phyloP scores from a whole-genome alignment of 2,113 vertebrate species.

The Equus przewalskii region DNA sequence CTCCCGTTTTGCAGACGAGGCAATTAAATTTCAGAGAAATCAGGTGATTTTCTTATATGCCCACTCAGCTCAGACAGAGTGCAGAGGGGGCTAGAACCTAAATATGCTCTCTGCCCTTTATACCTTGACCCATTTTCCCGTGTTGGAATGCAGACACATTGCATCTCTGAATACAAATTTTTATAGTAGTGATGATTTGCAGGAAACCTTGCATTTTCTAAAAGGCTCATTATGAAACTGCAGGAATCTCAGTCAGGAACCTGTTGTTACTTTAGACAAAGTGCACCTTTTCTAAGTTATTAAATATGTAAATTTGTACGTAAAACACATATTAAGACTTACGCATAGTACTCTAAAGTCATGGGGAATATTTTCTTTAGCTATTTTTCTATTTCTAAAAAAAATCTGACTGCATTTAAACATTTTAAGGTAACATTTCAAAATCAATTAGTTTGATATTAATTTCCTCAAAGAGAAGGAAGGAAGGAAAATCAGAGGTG shows the following conservation, averaged over 20 bases:
- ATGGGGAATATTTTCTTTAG: neutral
- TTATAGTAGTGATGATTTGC: neutral
- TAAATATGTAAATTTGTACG: neutral
- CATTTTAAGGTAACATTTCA: constrained; percentile 53
- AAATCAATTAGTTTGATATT: neutral
- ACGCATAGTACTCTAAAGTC: neutral
- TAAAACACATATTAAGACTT: neutral
- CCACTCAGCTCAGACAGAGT: neutral
- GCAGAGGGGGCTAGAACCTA: neutral
- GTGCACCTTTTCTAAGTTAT: neutral
- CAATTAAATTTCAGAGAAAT: constrained; percentile 30
- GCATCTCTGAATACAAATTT: neutral
- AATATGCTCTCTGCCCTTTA: neutral
- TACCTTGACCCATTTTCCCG: neutral
- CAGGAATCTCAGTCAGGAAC: neutral
- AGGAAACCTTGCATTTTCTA: neutral
- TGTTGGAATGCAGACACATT: neutral
- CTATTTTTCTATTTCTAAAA: neutral
- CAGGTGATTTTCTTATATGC: neutral
- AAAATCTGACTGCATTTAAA: neutral
- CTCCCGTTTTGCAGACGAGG: neutral
- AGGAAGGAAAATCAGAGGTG: neutral
- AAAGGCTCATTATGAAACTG: neutral
- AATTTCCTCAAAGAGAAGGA: constrained; percentile 1
- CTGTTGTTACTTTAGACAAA: neutral